phyloP scores from a whole-genome alignment of 2,888 invertebrate species.

The Philonicus albiceps region DNA sequence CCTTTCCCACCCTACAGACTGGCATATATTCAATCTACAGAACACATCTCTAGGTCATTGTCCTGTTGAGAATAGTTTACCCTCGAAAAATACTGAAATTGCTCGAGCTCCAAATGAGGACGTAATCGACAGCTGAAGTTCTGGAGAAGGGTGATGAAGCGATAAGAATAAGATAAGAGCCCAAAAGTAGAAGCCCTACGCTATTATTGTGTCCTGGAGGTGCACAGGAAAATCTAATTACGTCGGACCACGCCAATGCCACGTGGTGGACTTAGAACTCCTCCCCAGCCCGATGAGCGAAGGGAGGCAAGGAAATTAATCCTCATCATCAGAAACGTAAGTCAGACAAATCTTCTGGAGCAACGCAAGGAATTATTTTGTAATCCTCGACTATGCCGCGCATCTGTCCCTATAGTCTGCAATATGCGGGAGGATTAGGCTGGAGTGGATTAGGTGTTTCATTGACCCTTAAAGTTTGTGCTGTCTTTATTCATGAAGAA shows the following conservation, averaged over 20 bases:
- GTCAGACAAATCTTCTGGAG: constrained; percentile 6
- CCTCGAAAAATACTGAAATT: neutral
- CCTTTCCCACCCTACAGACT: neutral
- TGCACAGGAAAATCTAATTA: neutral
- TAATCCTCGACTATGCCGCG: neutral
- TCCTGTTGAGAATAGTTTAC: neutral
- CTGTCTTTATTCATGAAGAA: neutral
- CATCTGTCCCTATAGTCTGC: neutral
- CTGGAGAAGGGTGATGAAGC: neutral
- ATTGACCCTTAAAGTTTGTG: neutral
- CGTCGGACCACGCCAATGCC: neutral
- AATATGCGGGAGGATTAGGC: neutral
- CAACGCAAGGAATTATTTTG: constrained; percentile 10
- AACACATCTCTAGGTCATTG: neutral
- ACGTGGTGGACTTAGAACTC: neutral
- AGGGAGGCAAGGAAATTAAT: neutral
- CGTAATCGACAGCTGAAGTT: neutral
- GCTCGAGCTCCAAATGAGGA: neutral
- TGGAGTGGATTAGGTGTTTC: neutral
- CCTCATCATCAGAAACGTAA: neutral
- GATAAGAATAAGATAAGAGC: neutral
- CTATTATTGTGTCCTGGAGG: neutral
- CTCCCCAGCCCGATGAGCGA: neutral
- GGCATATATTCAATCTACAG: neutral
- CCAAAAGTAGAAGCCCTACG: neutral